Evolutionary conservation across 2,888 invertebrate species (phyloP).

Genomic region (Acanthosepion pharaonis): DNA sequence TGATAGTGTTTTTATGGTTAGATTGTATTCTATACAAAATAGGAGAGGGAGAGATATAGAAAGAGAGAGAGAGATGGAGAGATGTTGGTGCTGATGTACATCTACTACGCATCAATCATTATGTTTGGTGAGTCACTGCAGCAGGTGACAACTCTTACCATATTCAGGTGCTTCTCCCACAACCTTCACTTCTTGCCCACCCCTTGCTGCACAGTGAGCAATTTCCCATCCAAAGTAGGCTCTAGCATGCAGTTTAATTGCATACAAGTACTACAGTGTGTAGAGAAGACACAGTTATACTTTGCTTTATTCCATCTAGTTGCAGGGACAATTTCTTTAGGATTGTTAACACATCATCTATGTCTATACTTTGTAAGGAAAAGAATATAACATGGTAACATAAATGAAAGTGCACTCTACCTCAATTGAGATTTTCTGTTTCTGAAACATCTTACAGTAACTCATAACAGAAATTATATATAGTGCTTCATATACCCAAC

Average conservation of each 20-base stretch:
- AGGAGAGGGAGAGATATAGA: neutral
- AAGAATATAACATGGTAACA: neutral
- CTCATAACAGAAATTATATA: neutral
- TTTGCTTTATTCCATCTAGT: neutral
- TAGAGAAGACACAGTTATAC: neutral
- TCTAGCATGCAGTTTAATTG: constrained; percentile 33
- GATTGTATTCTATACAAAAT: neutral
- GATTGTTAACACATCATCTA: neutral
- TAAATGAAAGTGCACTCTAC: constrained; percentile 20
- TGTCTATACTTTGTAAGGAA: neutral
- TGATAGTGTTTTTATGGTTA: neutral
- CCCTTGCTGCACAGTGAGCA: neutral
- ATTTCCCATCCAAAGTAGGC: neutral
- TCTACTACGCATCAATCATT: constrained; percentile 22
- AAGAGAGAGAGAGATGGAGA: neutral
- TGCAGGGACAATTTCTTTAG: constrained; percentile 22
- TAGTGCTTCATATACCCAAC: neutral
- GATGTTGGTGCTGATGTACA: neutral
- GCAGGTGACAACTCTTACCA: constrained; percentile 33
- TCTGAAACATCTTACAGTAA: neutral
- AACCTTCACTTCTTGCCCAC: neutral
- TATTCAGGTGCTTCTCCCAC: constrained; percentile 22
- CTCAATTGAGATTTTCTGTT: neutral
- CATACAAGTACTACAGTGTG: constrained; percentile 20
- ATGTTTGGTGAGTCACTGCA: constrained; percentile 33